Evolutionary conservation across 2,888 invertebrate genomes (phyloP), one percentile per base, ranked within the genome.

Genomic region (Mythimna pallens): DNA sequence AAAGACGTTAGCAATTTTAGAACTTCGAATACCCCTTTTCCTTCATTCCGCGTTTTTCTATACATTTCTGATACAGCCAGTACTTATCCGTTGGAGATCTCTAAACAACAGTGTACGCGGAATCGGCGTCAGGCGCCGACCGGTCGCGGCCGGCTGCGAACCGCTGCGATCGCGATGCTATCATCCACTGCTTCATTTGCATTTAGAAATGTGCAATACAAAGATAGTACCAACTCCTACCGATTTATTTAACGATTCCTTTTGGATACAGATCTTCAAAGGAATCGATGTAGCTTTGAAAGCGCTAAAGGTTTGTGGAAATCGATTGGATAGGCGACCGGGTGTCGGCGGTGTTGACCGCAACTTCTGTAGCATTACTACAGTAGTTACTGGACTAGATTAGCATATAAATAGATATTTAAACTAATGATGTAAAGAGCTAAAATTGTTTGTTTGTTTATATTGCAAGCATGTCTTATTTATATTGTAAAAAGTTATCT

Each of bases 41-140:
- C 34, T 22, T 43, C 43, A 14, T 58, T 43, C 47, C 50, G 65
- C 9, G 58, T 58, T 74, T 66, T 75, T 57, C 47, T 59, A 61
- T 10, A 70, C 66, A 80, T 69, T 61, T 47, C 64, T 43, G 57
- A 62, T 61, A 71, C 40, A 50, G 47, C 65, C 70, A 68, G 30
- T 25, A 67, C 62, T 73, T 86, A 85, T 86, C 84, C 9, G 50
- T 65, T 65, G 43, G 10, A n/a, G 75, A 84, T 86, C 84, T 82
- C 84, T 82, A 76, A 81, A 74, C 85, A 84, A 69, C 67, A 66
- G 63, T 25, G 73, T 73, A 70, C 65, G 47, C 59, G 59, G 77
- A 80, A 83, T 86, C 83, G 81, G 70, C 76, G 84, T 63, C 70
- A 63, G 87, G 85, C 83, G 85, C 87, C 87, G 74, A 22, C 66